A percentile compares a stretch with the other conserved stretches of the same genome.
These are phyloP conservation scores for Abscondita cerata DNA, from an alignment of 2,888 invertebrate species.

Conservation along the genomic window DNA sequence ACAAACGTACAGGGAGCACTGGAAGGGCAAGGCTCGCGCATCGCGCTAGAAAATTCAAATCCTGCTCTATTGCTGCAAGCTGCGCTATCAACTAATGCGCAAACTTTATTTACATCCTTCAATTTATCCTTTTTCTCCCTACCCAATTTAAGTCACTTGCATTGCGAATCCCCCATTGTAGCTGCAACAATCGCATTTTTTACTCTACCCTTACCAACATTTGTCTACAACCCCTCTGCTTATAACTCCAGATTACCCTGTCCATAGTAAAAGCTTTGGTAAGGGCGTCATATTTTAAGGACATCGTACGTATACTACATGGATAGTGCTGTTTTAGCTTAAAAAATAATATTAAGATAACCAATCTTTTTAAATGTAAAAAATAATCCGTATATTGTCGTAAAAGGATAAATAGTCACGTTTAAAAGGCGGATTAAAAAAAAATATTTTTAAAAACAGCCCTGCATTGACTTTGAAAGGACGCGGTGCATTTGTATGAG, in stretches of 20 bases:
- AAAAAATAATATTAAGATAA: no score
- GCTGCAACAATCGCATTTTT: conserved; percentile 27
- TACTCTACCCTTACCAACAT: conserved; percentile 19
- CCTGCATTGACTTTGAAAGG: no score
- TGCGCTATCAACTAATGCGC: conserved; percentile 40
- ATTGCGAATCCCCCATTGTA: conserved; percentile 5
- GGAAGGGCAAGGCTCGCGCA: conserved; percentile 37
- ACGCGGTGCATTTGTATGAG: no score
- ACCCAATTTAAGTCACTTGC: conserved; percentile 9
- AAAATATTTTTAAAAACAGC: no score
- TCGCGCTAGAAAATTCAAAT: conserved; percentile 44
- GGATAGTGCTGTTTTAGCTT: no score
- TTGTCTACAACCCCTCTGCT: conserved; percentile 23
- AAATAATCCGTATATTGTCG: no score
- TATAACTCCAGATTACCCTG: conserved; percentile 31
- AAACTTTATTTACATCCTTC: conserved; percentile 40
- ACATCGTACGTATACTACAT: background rate
- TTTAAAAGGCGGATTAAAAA: no score
- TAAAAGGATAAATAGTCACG: no score
- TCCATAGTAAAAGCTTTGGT: conserved; percentile 20
- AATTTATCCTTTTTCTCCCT: conserved; percentile 23
- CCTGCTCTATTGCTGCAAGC: conserved; percentile 44
- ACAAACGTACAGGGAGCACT: conserved; percentile 43
- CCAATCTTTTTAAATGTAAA: no score
- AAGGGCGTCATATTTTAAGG: conserved; percentile 6